Conservation (phyloP, 2,888 invertebrate species). For the Yponomeuta plumbellus region DNA sequence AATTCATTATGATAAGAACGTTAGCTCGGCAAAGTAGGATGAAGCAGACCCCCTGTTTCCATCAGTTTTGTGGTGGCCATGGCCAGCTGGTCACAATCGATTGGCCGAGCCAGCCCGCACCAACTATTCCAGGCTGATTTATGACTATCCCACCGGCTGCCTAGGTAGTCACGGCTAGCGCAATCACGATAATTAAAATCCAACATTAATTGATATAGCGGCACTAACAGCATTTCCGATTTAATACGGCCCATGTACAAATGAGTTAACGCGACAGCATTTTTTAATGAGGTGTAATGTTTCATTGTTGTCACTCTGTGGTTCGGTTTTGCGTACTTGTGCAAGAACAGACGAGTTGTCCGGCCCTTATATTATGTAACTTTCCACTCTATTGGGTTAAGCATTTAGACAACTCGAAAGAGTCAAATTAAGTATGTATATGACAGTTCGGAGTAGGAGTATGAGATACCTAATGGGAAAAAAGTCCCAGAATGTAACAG, state of each 20-base stretch:
- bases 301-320: background rate
- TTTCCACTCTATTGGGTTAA: too few relatives aligned
- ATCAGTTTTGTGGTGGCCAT: conserved; percentile 25
- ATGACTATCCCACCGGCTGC: conserved; percentile 40
- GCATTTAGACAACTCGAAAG: too few relatives aligned
- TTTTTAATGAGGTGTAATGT: background rate
- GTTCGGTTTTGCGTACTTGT: too few relatives aligned
- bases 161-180: conserved; percentile 45
- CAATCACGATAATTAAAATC: conserved; percentile 61
- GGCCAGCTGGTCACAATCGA: conserved; percentile 49
- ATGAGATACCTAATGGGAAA: too few relatives aligned
- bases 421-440: too few relatives aligned
- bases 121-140: conserved; percentile 41
- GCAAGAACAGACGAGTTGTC: too few relatives aligned
- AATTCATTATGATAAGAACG: too few relatives aligned
- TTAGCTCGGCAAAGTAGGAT: background rate
- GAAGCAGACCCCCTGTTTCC: background rate
- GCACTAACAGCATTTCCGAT: conserved; percentile 53
- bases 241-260: conserved; percentile 33
- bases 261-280: conserved; percentile 9
- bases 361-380: too few relatives aligned
- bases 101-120: conserved; percentile 36
- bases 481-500: too few relatives aligned
- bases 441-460: too few relatives aligned
- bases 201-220: conserved; percentile 57